Conservation (phyloP, 2,888 invertebrate genomes). For the Drosophila phalerata region DNA sequence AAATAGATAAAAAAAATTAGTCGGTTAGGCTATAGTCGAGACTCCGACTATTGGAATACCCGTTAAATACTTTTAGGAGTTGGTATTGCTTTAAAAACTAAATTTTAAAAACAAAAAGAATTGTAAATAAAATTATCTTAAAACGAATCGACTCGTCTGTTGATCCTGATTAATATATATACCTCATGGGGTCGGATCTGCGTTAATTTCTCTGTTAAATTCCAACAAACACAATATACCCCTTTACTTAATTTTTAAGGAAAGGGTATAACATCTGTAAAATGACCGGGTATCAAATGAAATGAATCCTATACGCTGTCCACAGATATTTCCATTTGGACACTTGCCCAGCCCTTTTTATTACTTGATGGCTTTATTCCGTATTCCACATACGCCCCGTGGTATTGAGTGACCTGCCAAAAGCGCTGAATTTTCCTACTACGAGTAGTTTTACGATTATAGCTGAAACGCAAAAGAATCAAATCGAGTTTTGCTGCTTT, state of each 20-base stretch:
- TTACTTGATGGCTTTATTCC: conserved; percentile 14
- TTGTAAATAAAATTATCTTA: no score
- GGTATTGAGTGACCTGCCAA: conserved; percentile 7
- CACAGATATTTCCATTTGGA: conserved; percentile 18
- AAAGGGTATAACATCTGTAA: conserved; percentile 3
- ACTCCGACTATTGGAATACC: no score
- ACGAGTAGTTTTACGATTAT: conserved; percentile 23
- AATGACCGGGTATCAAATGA: conserved; percentile 10
- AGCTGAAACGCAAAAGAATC: conserved; percentile 66
- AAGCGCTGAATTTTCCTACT: conserved; percentile 13
- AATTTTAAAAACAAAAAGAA: no score
- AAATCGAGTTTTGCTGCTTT: conserved; percentile 30
- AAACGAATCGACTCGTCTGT: no score
- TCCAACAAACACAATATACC: no score
- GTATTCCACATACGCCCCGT: conserved; percentile 20
- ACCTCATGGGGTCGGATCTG: no score
- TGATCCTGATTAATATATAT: no score
- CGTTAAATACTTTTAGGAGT: no score
- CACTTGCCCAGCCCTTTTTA: conserved; percentile 20
- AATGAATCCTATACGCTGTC: neutral
- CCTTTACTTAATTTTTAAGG: no score
- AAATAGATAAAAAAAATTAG: conserved; percentile 35
- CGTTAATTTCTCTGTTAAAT: no score
- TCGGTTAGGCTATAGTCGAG: no score
- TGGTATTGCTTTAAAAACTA: no score